Base-by-base conservation (phyloP, 2,797 vertebrate genomes). In the Takifugu rubripes region DNA sequence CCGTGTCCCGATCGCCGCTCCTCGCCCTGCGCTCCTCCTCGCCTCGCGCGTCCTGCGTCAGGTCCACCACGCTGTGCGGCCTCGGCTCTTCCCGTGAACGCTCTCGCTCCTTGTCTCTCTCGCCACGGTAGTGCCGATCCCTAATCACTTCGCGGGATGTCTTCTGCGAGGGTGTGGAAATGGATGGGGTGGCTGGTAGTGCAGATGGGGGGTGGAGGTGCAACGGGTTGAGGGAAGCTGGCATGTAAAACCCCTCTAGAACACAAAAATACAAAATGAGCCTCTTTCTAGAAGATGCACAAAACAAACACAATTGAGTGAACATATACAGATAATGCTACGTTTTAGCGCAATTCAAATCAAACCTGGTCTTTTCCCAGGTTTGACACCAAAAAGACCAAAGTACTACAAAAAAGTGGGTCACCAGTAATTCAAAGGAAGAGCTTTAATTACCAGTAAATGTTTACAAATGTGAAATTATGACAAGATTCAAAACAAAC, bases 241-340 rank as follows among this genome's bases (percentile, higher is more conserved):
- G 88, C 68, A 97, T 88, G 86, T 94, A 98, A 89, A 95, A 97
- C 11, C 95, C 93, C 68, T 98, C 97, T 99, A 79, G 24, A 71
- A 83, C 68, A 61, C 15, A 71, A 48, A 40, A 61, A 55, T 8
- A 62, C 17, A 47, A 59, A 8, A 54, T 16, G 27, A 21, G 42
- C 52, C 44, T 52, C n/a, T 46, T 46, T 48, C 17, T 24, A 48
- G 10, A 25, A 25, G 31, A 33, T 5, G 5, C 21, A 47, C 53
- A 49, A 52, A 16, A 45, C 14, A 45, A 45, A 45, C 0, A 16
- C 1, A 1, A 1, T 43, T 43, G 27, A 33, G 31, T 33, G 9
- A 60, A 50, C 6, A 66, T 49, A 52, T 47, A 49, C 16, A 3
- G 14, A 51, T 2, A n/a, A 46, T 46, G 21, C 21, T 21, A 21